Conservation (phyloP, 1,140 invertebrate species). For the Tribolium madens region DNA sequence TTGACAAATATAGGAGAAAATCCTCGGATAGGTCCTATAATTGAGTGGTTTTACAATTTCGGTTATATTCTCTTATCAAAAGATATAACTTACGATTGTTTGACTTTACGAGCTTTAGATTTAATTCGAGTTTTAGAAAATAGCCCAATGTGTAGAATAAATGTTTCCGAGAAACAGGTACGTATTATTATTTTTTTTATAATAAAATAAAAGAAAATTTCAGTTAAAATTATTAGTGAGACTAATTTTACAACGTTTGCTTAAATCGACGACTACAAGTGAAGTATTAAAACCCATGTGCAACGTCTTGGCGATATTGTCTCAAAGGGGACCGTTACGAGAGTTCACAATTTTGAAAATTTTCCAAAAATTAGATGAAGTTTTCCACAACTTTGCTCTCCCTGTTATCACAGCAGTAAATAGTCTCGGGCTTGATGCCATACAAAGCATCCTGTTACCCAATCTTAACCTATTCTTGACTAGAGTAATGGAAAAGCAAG, state of each 20-base stretch:
- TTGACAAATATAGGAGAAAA: constrained; percentile 60
- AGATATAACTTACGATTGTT: constrained; percentile 60
- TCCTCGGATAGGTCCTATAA: constrained; percentile 59
- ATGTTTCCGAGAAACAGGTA: constrained; percentile 57
- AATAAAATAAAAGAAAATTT: constrained; percentile 35
- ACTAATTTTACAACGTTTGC: constrained; percentile 58
- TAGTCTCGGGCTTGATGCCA: constrained; percentile 57
- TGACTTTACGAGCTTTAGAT: constrained; percentile 58
- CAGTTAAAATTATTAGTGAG: constrained; percentile 60
- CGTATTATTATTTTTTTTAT: constrained; percentile 19
- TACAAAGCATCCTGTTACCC: constrained; percentile 55
- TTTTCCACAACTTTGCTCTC: constrained; percentile 49
- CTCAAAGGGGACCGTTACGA: constrained; percentile 55
- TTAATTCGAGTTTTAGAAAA: constrained; percentile 60
- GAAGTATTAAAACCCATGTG: constrained; percentile 61
- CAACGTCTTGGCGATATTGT: constrained; percentile 57
- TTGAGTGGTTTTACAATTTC: constrained; percentile 64
- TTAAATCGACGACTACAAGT: constrained; percentile 49
- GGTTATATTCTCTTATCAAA: constrained; percentile 61
- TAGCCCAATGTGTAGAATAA: constrained; percentile 55
- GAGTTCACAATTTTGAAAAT: constrained; percentile 58
- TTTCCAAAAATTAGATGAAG: constrained; percentile 53
- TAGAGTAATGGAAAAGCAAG: constrained; percentile 26
- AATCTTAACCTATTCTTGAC: constrained; percentile 54
- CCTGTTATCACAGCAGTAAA: constrained; percentile 56